Percentiles rank a stretch among this genome's conserved stretches.
Evolutionary conservation across 2,797 vertebrate genomes (phyloP).

Genomic region (Peromyscus aztecus): DNA sequence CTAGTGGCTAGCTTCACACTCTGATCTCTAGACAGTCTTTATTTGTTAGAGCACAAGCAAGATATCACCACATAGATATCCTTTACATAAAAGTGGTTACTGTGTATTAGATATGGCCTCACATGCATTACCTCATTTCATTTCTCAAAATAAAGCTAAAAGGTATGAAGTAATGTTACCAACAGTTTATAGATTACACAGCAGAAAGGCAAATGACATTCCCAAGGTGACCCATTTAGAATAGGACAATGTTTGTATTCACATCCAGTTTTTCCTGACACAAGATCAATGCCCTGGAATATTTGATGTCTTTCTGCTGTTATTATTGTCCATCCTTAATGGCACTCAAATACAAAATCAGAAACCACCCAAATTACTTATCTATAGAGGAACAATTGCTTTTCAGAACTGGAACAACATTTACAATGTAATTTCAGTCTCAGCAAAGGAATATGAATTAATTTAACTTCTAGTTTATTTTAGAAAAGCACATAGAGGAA

Average conservation of each 20-base stretch:
- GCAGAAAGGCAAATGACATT: not conserved
- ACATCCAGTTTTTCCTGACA: conserved; percentile 1
- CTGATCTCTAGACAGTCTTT: too few species aligned
- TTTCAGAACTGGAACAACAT: not conserved
- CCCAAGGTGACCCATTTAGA: not conserved
- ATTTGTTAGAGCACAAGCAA: too few species aligned
- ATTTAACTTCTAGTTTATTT: conserved; percentile 48
- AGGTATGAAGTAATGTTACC: not conserved
- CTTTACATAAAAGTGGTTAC: not conserved
- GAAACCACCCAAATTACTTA: not conserved
- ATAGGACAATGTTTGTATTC: not conserved
- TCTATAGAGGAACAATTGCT: not conserved
- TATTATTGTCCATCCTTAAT: not conserved
- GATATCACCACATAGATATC: not conserved
- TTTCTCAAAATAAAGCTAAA: not conserved
- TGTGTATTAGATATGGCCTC: not conserved
- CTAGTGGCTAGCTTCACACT: too few species aligned
- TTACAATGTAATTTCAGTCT: conserved; percentile 15
- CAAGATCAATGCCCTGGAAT: not conserved
- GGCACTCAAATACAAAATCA: not conserved
- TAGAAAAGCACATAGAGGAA: conserved; percentile 52
- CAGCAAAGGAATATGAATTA: conserved; percentile 35
- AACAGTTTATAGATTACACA: not conserved
- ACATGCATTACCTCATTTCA: not conserved
- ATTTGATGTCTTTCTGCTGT: not conserved